A percentile compares a stretch with the other conserved stretches of the same genome.
These are phyloP conservation scores for Mesaphorura yosii DNA, from an alignment of 1,140 invertebrate species.

Conservation along the genomic window DNA sequence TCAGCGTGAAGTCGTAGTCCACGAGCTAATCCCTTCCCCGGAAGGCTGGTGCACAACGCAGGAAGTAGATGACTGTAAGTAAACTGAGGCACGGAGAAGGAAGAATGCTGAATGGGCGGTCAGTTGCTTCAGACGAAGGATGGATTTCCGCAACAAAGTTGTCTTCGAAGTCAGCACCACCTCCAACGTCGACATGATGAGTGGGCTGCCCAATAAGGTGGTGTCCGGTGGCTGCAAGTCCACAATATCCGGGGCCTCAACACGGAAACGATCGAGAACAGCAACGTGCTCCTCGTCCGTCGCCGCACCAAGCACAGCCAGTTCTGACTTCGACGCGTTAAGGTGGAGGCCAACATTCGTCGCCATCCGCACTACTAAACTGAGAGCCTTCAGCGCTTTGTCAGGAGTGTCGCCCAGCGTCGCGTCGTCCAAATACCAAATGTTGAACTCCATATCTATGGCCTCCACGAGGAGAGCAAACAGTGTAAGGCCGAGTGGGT, in stretches of 20 bases:
- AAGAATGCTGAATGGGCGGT: background rate
- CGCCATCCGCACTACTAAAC: too few species aligned
- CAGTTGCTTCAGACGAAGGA: background rate
- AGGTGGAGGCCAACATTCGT: too few species aligned
- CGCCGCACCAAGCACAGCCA: too few species aligned
- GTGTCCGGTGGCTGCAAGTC: background rate
- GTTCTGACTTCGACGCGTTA: too few species aligned
- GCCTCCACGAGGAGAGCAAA: too few species aligned
- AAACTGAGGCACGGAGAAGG: constrained; percentile 1
- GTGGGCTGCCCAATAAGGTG: constrained; percentile 1
- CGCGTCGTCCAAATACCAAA: too few species aligned
- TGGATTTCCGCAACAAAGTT: background rate
- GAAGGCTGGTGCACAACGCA: constrained; percentile 1
- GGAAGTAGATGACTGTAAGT: background rate
- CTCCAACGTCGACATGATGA: background rate
- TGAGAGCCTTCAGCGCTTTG: too few species aligned
- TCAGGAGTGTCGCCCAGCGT: too few species aligned
- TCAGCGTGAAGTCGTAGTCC: background rate
- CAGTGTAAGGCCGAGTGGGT: too few species aligned
- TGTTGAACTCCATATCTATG: too few species aligned
- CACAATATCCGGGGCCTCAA: background rate
- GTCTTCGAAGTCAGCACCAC: constrained; percentile 1
- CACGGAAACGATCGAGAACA: too few species aligned
- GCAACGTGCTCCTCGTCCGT: too few species aligned
- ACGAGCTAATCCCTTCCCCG: background rate